Evolutionary conservation across 1,140 invertebrate genomes (phyloP).

Genomic region (Trinorchestia longiramus): DNA sequence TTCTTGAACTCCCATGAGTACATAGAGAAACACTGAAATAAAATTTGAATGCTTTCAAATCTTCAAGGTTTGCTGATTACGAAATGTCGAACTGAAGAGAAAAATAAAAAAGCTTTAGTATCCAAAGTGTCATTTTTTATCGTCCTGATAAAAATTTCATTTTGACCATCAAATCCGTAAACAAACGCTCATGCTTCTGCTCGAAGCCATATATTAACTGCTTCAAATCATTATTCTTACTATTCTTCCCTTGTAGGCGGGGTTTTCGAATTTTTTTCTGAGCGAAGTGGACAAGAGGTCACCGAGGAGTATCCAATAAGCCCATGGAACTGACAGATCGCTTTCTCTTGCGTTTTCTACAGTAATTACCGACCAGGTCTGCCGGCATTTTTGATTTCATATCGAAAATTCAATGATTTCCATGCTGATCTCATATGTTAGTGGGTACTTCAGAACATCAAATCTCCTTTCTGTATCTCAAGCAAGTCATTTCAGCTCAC

Average conservation of each 20-base stretch:
- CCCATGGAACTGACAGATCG: not conserved
- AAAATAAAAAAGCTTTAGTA: not conserved
- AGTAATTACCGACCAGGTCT: slow-evolving; percentile 1
- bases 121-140: not conserved
- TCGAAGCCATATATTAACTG: not conserved
- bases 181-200: not conserved
- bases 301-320: slow-evolving; percentile 27
- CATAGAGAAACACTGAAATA: not conserved
- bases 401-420: slow-evolving; percentile 39
- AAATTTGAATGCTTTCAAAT: not conserved
- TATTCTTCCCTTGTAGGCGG: not conserved
- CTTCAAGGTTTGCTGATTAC: not conserved
- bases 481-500: not conserved
- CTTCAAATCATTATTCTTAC: not conserved
- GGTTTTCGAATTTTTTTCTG: not conserved
- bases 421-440: not conserved
- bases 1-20: not conserved
- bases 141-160: not conserved
- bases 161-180: not conserved
- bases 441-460: not conserved
- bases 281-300: slow-evolving; percentile 4
- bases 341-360: slow-evolving; percentile 24
- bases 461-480: not conserved
- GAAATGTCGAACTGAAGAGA: not conserved
- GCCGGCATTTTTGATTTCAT: not conserved